Evolutionary conservation across 2,797 vertebrate genomes (phyloP), one percentile per base, ranked within the genome.

Genomic region (Dermochelys coriacea): DNA sequence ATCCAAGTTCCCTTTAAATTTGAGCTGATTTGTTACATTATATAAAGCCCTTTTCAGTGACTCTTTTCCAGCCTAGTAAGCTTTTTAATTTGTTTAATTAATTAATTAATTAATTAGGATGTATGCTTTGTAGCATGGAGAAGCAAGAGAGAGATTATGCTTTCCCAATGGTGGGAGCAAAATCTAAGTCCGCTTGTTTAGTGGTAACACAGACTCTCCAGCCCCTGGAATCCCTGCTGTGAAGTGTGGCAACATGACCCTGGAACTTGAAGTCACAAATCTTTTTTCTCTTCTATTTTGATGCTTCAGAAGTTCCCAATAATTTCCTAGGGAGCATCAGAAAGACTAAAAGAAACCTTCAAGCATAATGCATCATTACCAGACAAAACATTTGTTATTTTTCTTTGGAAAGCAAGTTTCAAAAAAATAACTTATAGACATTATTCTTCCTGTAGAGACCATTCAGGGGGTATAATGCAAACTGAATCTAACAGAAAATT

Each of bases 401-500:
- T 93, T 94, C 96, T 94, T 92, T 90, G 86, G 52, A 95, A 90
- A 95, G 45, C 92, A 96, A 96, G 27, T 96, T 93, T 91, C 91
- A 89, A 96, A 89, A 96, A 93, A 96, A 85, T 93, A 54, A 89
- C 92, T 94, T 95, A 87, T 80, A 95, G 87, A 90, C 93, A 95
- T 96, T 92, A 85, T 95, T 96, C 95, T 82, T 41, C 64, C 91
- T 94, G 90, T 85, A 94, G 90, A 95, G 86, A 80, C 15, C 49
- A 93, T 83, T 92, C 77, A 96, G 59, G 86, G 95, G 82, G n/a
- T 93, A 88, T 93, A 97, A 96, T 95, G 59, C 91, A 96, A 97
- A 45, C 74, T 92, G 96, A 96, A 95, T 93, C 95, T 91, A 97
- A 92, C n/a, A n/a, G n/a, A n/a, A n/a, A n/a, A n/a, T n/a, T n/a